A percentile compares a stretch with the other conserved stretches of the same genome.
These are phyloP conservation scores for Tipula confusa DNA, from an alignment of 2,888 invertebrate species.

Conservation along the genomic window DNA sequence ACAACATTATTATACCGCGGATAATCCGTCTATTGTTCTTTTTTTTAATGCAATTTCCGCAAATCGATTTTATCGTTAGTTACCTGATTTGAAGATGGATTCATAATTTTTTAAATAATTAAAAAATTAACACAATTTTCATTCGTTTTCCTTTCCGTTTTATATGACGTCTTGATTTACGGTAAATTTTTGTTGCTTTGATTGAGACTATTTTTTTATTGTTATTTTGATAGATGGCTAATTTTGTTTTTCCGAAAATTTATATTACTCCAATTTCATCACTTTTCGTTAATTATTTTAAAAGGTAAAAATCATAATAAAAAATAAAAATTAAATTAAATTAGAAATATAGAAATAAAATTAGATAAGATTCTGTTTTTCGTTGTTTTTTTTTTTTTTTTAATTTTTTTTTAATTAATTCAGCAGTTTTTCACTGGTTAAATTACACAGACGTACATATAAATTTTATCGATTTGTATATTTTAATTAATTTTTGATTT, in stretches of 20 bases:
- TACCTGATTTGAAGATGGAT: conserved; percentile 6
- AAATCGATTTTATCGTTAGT: not conserved
- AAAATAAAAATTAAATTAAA: not conserved
- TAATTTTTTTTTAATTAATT: not conserved
- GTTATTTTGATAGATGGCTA: not conserved
- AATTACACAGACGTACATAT: not conserved
- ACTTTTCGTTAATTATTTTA: not conserved
- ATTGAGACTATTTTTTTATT: not conserved
- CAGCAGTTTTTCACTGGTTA: not conserved
- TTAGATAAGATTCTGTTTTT: not conserved
- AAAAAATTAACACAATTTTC: not conserved
- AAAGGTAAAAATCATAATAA: not conserved
- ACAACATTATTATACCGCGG: not conserved
- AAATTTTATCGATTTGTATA: conserved; percentile 12
- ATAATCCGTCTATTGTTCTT: not conserved
- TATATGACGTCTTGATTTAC: not conserved
- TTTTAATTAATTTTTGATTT: not conserved
- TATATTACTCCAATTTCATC: not conserved
- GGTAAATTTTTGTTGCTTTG: not conserved
- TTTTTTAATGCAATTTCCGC: not conserved
- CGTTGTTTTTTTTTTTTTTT: too few relatives aligned
- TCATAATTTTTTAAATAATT: not conserved
- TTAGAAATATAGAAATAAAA: not conserved
- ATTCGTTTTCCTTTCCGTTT: not conserved
- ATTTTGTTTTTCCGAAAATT: not conserved